These are phyloP conservation scores for Sisyra nigra DNA, from an alignment of 2,888 invertebrate genomes.

Conservation along the genomic window DNA sequence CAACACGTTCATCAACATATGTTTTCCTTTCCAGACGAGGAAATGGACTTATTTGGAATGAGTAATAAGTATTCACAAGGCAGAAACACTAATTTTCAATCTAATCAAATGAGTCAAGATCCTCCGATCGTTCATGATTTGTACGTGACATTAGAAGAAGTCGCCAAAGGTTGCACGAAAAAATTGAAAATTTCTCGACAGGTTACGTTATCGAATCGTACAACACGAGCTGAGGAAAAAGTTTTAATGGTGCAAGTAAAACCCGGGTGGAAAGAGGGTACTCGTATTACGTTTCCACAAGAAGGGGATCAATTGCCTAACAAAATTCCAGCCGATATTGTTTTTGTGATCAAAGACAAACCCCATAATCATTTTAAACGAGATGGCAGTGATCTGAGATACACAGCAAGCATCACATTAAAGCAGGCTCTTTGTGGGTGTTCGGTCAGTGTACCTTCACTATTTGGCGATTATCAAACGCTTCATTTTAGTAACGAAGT, in stretches of 20 bases:
- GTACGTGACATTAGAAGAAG: conserved; percentile 79
- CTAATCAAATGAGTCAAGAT: conserved; percentile 74
- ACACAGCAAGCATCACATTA: conserved; percentile 63
- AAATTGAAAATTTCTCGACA: conserved; percentile 94
- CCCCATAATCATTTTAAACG: conserved; percentile 72
- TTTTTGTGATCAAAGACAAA: conserved; percentile 87
- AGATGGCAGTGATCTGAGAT: conserved; percentile 82
- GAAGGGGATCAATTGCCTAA: conserved; percentile 86
- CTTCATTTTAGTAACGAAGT: conserved; percentile 60
- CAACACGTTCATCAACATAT: conserved; percentile 48
- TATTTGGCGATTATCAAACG: conserved; percentile 59
- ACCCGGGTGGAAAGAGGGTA: conserved; percentile 95
- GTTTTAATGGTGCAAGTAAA: conserved; percentile 81
- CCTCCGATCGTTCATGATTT: conserved; percentile 80
- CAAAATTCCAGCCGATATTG: conserved; percentile 85
- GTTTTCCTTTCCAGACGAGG: conserved; percentile 27
- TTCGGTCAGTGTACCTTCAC: conserved; percentile 66
- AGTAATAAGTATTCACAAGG: conserved; percentile 34
- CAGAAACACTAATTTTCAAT: conserved; percentile 53
- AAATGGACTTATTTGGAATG: conserved; percentile 29
- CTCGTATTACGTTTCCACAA: conserved; percentile 89
- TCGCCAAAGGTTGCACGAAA: conserved; percentile 78
- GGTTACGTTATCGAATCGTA: conserved; percentile 62
- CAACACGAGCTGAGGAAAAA: conserved; percentile 73
- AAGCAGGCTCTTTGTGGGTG: conserved; percentile 83